Base-by-base conservation (phyloP, 2,797 vertebrate genomes). In the Cheirogaleus major region DNA sequence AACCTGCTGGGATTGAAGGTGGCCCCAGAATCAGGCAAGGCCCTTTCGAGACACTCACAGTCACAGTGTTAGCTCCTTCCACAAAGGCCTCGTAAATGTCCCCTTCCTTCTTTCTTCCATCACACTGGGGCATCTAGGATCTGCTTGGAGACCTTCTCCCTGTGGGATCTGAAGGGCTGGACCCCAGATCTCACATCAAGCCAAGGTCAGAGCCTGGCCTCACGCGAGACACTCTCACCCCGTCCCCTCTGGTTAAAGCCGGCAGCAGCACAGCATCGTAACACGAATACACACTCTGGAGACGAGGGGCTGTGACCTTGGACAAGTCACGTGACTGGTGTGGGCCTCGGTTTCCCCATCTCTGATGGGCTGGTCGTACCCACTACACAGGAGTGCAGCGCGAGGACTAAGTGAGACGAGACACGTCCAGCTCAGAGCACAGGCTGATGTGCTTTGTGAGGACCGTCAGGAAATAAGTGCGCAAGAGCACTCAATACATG, bases 321-420 rank as follows among this genome's bases (percentile, higher is more conserved):
- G 52, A 78, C n/a, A 59, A 1, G n/a, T 27, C 41, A 15, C 35
- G 6, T 30, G 25, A 18, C 23, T 23, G 52, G 35, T 30, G 43
- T n/a, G 25, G n/a, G 88, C 76, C 88, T 94, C 30, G 1, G 67
- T 52, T 86, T 80, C 72, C 78, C 85, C 27, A 14, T 32, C 35
- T 80, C 45, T 43, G 59, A 72, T 0, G 3, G 95, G 35, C 83
- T 50, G 55, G 35, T 25, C 13, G 27, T 4, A 43, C n/a, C 52
- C 7, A 22, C 43, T 27, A 45, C 85, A n/a, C 30, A 41, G 14
- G 15, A 63, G n/a, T 5, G 14, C 17, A 48, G 59, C 13, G 23
- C 7, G 25, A 86, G 38, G 45, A 52, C 55, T 27, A 69, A 41
- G 75, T 0, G 0, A 59, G 15, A 63, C 0, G 1, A n/a, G 0